These are phyloP conservation scores for Aphis gossypii DNA, from an alignment of 1,140 invertebrate genomes.

Conservation along the genomic window DNA sequence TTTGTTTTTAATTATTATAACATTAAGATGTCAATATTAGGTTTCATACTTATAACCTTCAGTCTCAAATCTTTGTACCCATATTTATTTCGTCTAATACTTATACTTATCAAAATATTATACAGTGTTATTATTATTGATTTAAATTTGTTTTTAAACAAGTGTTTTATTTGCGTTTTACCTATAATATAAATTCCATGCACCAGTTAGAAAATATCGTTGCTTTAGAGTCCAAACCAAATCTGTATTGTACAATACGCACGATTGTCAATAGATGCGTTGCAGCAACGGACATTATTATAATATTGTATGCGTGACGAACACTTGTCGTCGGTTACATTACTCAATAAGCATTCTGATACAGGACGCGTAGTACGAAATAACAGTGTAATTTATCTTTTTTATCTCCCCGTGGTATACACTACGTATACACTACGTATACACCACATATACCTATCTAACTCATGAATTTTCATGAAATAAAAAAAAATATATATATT, in stretches of 20 bases:
- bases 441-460: not conserved
- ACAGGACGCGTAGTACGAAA: not conserved
- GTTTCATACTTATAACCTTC: not conserved
- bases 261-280: not conserved
- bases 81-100: not conserved
- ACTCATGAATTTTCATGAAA: constrained; percentile 26
- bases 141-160: not conserved
- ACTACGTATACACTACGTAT: not conserved
- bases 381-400: not conserved
- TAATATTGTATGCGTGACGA: not conserved
- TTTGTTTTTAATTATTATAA: not conserved
- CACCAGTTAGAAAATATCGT: not conserved
- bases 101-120: too few relatives aligned
- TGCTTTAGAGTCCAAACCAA: not conserved
- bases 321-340: not conserved
- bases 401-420: not conserved
- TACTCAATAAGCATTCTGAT: not conserved
- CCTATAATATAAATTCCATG: not conserved
- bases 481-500: not conserved
- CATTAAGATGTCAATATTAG: too few relatives aligned
- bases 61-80: not conserved
- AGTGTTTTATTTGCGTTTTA: not conserved
- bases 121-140: not conserved
- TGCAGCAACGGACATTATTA: not conserved
- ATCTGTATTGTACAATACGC: not conserved